Evolutionary conservation across 2,113 vertebrate species (phyloP).

Genomic region (Xiphophorus couchianus): DNA sequence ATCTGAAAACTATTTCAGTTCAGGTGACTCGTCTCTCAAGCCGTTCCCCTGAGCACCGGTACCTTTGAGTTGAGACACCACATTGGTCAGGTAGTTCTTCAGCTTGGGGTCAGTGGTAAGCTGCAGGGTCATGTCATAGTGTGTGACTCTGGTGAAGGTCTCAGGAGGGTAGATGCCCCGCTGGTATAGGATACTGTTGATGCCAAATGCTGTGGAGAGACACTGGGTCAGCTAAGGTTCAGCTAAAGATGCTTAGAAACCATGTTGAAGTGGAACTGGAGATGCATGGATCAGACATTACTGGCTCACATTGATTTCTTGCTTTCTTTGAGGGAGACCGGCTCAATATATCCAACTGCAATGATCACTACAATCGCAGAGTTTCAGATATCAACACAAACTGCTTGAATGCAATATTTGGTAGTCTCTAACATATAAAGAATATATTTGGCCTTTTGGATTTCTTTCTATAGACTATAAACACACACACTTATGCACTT

Average conservation of each 20-base stretch:
- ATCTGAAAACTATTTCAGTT: background rate
- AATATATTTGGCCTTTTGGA: too few species aligned
- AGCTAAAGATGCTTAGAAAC: background rate
- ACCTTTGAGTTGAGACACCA: slow-evolving; percentile 94
- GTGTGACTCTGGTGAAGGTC: slow-evolving; percentile 89
- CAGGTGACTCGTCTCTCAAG: background rate
- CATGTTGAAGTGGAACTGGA: too few species aligned
- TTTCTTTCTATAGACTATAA: too few species aligned
- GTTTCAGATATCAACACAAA: too few species aligned
- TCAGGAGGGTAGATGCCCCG: slow-evolving; percentile 95
- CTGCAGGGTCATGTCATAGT: slow-evolving; percentile 93
- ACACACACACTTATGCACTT: too few species aligned
- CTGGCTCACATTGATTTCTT: too few species aligned
- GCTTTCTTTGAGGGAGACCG: too few species aligned
- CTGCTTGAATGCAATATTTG: too few species aligned
- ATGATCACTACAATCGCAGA: too few species aligned
- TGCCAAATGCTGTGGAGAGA: slow-evolving; percentile 86
- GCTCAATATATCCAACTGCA: too few species aligned
- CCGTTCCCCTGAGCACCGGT: background rate
- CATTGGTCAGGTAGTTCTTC: slow-evolving; percentile 90
- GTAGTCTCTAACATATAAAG: too few species aligned
- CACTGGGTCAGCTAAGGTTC: background rate
- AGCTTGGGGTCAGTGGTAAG: slow-evolving; percentile 89
- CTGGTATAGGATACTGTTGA: slow-evolving; percentile 98
- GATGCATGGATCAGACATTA: too few species aligned